Percentiles rank a stretch among this genome's conserved stretches.
Conservation (phyloP, 2,113 vertebrate genomes). For the Notarius quadriscutis region DNA sequence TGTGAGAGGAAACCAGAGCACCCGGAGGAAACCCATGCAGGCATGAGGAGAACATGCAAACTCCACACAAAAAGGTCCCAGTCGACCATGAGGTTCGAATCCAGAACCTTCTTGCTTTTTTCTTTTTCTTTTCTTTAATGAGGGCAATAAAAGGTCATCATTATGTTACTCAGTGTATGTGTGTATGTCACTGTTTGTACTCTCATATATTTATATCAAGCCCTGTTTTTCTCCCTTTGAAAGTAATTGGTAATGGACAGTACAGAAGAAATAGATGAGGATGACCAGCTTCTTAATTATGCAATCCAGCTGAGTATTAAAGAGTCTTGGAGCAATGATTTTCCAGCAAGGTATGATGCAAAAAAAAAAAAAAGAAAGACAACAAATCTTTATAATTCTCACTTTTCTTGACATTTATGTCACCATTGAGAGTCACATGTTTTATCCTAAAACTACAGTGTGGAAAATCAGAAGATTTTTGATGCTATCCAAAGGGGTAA, state of each 20-base stretch:
- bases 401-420: conserved; percentile 3
- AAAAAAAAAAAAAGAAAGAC: not conserved
- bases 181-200: not conserved
- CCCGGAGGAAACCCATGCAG: no score
- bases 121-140: not conserved
- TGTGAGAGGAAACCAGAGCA: no score
- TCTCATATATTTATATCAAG: not conserved
- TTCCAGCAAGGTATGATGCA: conserved; percentile 71
- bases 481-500: conserved; percentile 79
- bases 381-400: not conserved
- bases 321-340: conserved; percentile 68
- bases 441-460: conserved; percentile 56
- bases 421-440: conserved; percentile 5
- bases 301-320: conserved; percentile 78
- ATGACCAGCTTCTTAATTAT: conserved; percentile 73
- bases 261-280: conserved; percentile 72
- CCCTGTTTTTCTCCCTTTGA: not conserved
- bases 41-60: no score
- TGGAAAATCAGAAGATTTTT: conserved; percentile 77
- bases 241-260: conserved; percentile 69
- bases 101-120: no score
- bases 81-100: no score
- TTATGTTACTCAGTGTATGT: not conserved
- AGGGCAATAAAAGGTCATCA: not conserved
- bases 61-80: no score